Evolutionary conservation across 2,797 vertebrate species (phyloP), one percentile per base, ranked within the genome.

Genomic region (Pseudochirops cupreus): DNA sequence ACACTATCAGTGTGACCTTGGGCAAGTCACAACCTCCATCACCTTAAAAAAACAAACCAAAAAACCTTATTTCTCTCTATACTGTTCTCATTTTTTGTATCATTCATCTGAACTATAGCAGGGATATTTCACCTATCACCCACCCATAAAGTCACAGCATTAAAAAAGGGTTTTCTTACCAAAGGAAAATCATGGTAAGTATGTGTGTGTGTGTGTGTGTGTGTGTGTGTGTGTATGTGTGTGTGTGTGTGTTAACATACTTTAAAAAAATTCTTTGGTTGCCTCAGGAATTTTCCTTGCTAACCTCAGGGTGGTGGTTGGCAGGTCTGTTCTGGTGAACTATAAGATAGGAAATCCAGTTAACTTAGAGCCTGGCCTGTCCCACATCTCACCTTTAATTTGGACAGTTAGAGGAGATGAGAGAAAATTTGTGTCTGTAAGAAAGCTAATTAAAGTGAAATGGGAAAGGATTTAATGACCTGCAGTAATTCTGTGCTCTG

Each of bases 391-490:
- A 56, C 53, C 91, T 93, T 96, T 96, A 94, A 94, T 74, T 91
- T n/a, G 53, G 94, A 97, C 90, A 95, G 90, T 56, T 93, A 94
- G 94, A 93, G 93, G 92, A 90, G 93, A 93, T 28, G 90, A 57
- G 56, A 55, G 90, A 58, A 91, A 96, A 96, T 92, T 62, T 92
- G 67, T 92, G 91, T 21, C 26, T 0, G 0, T 5, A 92, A 97
- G 94, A 96, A 95, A 96, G 94, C 56, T 94, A 94, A 67, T 96
- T 96, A 96, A 93, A 92, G 56, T 82, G 21, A 52, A 33, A 52
- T 18, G 39, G 55, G 92, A 94, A 92, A 91, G 87, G 91, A 92
- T n/a, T 91, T 93, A 95, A 95, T 59, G 95, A 56, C 58, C 62
- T 87, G 87, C 90, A 93, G 90, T 97, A 91, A 95, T 94, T 96